Conservation (phyloP, 1,140 invertebrate species). For the Camponotus pennsylvanicus region DNA sequence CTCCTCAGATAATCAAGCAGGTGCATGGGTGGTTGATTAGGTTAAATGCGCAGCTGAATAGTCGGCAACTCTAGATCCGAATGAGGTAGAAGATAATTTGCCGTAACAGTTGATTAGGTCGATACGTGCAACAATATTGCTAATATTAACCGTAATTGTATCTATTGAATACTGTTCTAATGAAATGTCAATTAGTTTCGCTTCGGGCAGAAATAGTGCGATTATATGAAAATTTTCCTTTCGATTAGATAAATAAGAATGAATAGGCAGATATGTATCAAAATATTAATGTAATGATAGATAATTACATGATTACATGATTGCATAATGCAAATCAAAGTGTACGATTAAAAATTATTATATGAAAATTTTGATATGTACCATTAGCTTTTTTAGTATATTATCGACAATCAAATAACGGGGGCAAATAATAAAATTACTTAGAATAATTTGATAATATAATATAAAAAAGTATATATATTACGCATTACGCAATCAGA, state of each 20-base stretch:
- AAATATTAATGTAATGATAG: conserved; percentile 13
- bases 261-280: neutral
- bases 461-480: neutral
- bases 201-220: conserved; percentile 7
- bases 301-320: neutral
- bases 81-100: conserved; percentile 28
- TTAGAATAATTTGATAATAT: neutral
- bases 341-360: neutral
- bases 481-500: neutral
- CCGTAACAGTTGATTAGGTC: conserved; percentile 44
- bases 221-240: conserved; percentile 18
- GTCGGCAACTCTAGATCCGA: neutral
- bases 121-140: conserved; percentile 20
- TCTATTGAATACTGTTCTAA: conserved; percentile 13
- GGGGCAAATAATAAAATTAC: neutral
- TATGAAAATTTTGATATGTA: neutral
- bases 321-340: neutral
- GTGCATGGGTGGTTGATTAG: conserved; percentile 36
- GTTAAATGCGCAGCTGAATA: conserved; percentile 29
- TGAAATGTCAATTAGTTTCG: conserved; percentile 12
- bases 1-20: conserved; percentile 45
- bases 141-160: conserved; percentile 33
- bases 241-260: conserved; percentile 2
- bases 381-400: neutral
- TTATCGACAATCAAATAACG: neutral